Base-by-base conservation (phyloP, 2,888 invertebrate genomes). In the Chrysolina haemoptera region DNA sequence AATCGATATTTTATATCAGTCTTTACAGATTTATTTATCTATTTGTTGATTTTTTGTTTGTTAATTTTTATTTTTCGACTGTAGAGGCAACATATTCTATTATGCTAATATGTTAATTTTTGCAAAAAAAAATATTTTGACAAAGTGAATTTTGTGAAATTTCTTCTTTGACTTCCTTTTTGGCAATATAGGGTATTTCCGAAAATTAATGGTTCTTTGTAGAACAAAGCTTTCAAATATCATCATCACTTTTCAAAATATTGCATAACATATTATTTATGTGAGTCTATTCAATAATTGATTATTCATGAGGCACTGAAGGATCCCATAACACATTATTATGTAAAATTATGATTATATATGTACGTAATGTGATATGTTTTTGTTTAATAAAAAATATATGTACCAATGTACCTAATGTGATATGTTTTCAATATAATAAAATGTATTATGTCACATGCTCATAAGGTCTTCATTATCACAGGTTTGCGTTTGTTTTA, bases 1-100 rank as follows among this genome's bases (percentile, higher is more conserved):
- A 35, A 35, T 35, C 35, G 35, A 35, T 35, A 35, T 35, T 35
- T 35, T 35, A 6, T 16, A 48, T 48, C 48, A 16, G 48, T 48
- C 16, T 10, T 48, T 9, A n/a, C 16, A 18, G 16, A 48, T 8
- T 16, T 10, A 9, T 48, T 16, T 16, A 48, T 16, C 16, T 48
- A 16, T 48, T 48, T 48, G 48, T 48, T 48, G 48, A 48, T 48
- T 48, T 48, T 48, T 48, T 48, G 48, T 48, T 48, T 48, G 16
- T 48, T 48, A 0, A 48, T 10, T 48, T 48, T 8, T 16, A 16
- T 48, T 48, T 48, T 8, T 48, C 0, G 1, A 27, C 27, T 27
- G 27, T 27, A 27, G 27, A 27, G 27, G 27, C 27, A 35, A 12
- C 14, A 43, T 43, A 43, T 43, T n/a, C n/a, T n/a, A n/a, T n/a